Base-by-base conservation (phyloP, 2,113 vertebrate genomes). In the Labeo rohita region DNA sequence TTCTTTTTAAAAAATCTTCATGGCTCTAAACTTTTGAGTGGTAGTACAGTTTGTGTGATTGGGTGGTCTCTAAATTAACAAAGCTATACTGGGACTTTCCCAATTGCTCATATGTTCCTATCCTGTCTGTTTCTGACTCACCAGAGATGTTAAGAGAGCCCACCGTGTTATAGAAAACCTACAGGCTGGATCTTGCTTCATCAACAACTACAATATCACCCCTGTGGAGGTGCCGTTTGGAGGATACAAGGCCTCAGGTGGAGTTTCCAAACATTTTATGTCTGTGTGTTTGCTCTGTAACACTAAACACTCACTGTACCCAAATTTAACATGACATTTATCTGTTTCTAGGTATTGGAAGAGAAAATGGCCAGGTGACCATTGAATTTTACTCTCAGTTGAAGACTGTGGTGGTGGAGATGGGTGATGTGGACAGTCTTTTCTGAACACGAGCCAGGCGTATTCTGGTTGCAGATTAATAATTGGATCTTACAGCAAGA, bases 121-220 rank as follows among this genome's bases (percentile, higher is more conserved):
- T 15, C 18, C 6, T 54, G 8, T 70, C 43, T 78, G 34, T 15
- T 65, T 9, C 43, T 23, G 39, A 28, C 65, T 9, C 65, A 81
- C 0, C 66, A 99, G 98, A 90, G 97, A 99, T 87, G 91, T 99
- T 85, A 94, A 94, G 88, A 95, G 97, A 83, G 98, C 98, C 16
- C 98, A 99, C 89, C 95, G 97, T 13, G 95, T 99, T 78, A 96
- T 93, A 5, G 96, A 97, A 28, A 96, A 95, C 82, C 96, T 99
- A 0, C 96, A 99, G 86, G 97, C 96, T 0, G 98, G 98, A 9
- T 95, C 96, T 87, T 99, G 98, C 90, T 99, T 96, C 92, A 96
- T 99, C 84, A 99, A 99, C 93, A 99, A 99, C 94, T 99, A 99
- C 91, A 99, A 99, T 0, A 63, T 95, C 91, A 98, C 96, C 65